These are phyloP conservation scores for Aporrectodea caliginosa DNA, from an alignment of 1,140 invertebrate genomes.

Conservation along the genomic window DNA sequence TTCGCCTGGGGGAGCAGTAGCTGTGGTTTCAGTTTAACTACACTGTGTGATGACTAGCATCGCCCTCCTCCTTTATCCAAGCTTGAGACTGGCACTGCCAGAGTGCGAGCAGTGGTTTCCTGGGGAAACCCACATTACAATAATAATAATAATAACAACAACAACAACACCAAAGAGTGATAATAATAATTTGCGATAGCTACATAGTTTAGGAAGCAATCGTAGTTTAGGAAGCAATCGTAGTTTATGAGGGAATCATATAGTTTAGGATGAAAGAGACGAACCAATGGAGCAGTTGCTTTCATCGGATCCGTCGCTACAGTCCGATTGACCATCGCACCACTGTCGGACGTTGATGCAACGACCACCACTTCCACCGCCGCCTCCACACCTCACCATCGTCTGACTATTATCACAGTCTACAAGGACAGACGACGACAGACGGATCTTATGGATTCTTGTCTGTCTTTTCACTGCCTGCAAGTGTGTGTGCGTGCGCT, in stretches of 20 bases:
- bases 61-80: too few relatives aligned
- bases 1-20: too few relatives aligned
- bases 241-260: neutral
- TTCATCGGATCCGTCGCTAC: slow-evolving; percentile 49
- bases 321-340: slow-evolving; percentile 50
- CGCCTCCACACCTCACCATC: too few relatives aligned
- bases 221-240: neutral
- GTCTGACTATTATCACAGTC: too few relatives aligned
- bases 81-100: too few relatives aligned
- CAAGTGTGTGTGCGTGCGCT: too few relatives aligned
- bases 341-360: slow-evolving; percentile 11
- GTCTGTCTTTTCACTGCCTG: too few relatives aligned
- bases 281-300: slow-evolving; percentile 27
- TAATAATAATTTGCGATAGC: neutral
- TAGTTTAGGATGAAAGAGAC: neutral
- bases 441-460: too few relatives aligned
- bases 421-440: too few relatives aligned
- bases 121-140: neutral
- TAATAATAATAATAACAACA: neutral
- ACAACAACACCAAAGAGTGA: neutral
- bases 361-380: slow-evolving; percentile 9
- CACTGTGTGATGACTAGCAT: too few relatives aligned
- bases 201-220: neutral
- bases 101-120: too few relatives aligned
- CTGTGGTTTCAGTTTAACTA: too few relatives aligned